phyloP scores from a whole-genome alignment of 2,797 vertebrate genomes.

The Acropternis orthonyx region DNA sequence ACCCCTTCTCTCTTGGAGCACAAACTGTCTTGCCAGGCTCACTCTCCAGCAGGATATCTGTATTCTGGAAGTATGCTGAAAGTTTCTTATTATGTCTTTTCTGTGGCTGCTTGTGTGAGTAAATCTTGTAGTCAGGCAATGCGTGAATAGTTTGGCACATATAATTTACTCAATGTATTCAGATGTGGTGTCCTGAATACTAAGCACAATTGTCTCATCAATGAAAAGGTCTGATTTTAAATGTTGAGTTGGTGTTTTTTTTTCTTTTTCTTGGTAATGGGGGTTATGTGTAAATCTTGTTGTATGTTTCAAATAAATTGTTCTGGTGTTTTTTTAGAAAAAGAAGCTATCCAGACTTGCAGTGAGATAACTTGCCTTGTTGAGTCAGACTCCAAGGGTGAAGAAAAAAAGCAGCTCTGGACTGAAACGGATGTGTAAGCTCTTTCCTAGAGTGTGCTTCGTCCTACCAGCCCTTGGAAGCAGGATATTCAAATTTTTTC shows the following conservation, averaged over 20 bases:
- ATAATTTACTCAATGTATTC: constrained; percentile 34
- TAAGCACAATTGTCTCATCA: background rate
- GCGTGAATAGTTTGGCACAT: background rate
- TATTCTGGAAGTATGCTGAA: background rate
- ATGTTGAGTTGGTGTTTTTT: background rate
- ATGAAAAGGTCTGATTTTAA: background rate
- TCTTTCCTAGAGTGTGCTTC: background rate
- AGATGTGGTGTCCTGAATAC: background rate
- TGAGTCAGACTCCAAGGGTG: background rate
- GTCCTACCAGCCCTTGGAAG: background rate
- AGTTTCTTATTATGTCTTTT: background rate
- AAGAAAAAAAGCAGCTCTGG: background rate
- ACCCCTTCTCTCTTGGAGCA: background rate
- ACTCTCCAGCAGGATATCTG: background rate
- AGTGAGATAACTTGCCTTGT: background rate
- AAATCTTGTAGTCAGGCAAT: constrained; percentile 12
- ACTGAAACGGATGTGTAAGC: background rate
- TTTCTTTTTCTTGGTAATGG: background rate
- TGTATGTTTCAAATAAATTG: background rate
- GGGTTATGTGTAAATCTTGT: background rate
- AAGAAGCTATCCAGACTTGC: background rate
- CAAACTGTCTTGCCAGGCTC: background rate
- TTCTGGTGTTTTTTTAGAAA: background rate
- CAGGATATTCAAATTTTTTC: background rate
- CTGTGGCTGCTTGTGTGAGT: background rate